These are phyloP conservation scores for Papilio gigon DNA, from an alignment of 2,888 invertebrate species.

Conservation along the genomic window DNA sequence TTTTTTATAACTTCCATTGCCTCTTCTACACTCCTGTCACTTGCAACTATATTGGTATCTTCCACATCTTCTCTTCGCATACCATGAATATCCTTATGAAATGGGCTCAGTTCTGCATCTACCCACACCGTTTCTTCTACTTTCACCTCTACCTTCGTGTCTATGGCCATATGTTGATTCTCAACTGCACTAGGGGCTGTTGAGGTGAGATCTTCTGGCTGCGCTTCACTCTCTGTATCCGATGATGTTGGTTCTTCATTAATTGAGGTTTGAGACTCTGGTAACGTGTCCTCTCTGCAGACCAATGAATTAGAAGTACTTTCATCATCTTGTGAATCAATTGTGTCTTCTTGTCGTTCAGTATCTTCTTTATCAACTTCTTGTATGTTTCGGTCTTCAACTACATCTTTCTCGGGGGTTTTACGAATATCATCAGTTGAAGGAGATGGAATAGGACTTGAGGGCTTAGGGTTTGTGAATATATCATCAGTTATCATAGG, in stretches of 20 bases:
- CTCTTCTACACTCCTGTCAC: slow-evolving; percentile 57
- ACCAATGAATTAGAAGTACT: slow-evolving; percentile 30
- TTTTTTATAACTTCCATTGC: slow-evolving; percentile 56
- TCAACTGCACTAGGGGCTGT: slow-evolving; percentile 38
- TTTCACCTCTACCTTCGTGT: slow-evolving; percentile 52
- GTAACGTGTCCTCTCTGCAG: slow-evolving; percentile 12
- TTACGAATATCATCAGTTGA: slow-evolving; percentile 28
- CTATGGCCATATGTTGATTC: slow-evolving; percentile 32
- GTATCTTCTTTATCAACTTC: slow-evolving; percentile 30
- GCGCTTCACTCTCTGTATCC: slow-evolving; percentile 42
- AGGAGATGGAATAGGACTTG: slow-evolving; percentile 17
- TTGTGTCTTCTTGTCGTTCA: slow-evolving; percentile 26
- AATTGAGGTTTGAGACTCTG: background rate
- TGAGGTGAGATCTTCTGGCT: slow-evolving; percentile 39
- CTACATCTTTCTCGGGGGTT: slow-evolving; percentile 7
- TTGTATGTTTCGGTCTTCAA: slow-evolving; percentile 27
- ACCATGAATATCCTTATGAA: slow-evolving; percentile 60
- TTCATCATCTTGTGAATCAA: slow-evolving; percentile 39
- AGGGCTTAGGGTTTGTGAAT: slow-evolving; percentile 16
- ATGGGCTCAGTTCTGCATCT: slow-evolving; percentile 58
- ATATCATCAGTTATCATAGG: background rate
- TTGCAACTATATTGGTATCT: slow-evolving; percentile 53
- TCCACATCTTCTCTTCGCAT: slow-evolving; percentile 50
- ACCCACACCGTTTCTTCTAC: slow-evolving; percentile 53
- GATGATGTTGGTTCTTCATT: slow-evolving; percentile 30